Conservation (phyloP, 2,797 vertebrate genomes). For the Botia almorhae region DNA sequence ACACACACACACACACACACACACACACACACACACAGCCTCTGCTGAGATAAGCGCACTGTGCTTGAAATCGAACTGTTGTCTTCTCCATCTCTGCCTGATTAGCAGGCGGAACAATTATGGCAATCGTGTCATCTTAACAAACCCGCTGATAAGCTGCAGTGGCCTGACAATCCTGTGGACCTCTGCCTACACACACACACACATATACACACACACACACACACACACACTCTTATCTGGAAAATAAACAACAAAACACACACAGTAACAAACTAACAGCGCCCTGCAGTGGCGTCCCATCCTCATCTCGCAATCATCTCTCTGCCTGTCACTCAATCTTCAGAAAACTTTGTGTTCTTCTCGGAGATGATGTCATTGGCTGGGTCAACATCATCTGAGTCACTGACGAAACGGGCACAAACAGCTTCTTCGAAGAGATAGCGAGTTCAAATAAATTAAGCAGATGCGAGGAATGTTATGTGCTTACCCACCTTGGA, state of each 20-base stretch:
- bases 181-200: constrained; percentile 31
- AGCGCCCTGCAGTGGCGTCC: constrained; percentile 10
- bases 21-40: constrained; percentile 13
- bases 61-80: constrained; percentile 55
- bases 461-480: background rate
- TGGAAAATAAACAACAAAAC: constrained; percentile 42
- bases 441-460: background rate
- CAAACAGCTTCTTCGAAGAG: constrained; percentile 2
- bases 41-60: constrained; percentile 57
- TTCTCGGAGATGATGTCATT: constrained; percentile 8
- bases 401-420: constrained; percentile 28
- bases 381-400: constrained; percentile 4
- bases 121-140: constrained; percentile 71
- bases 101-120: constrained; percentile 70
- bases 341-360: constrained; percentile 7
- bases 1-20: constrained; percentile 1
- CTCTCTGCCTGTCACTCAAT: constrained; percentile 17
- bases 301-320: constrained; percentile 33
- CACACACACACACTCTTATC: constrained; percentile 29
- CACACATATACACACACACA: constrained; percentile 28
- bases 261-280: constrained; percentile 47
- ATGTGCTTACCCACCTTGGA: background rate
- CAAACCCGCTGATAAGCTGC: constrained; percentile 63
- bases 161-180: constrained; percentile 47
- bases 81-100: constrained; percentile 57